Evolutionary conservation across 2,888 invertebrate species (phyloP).

Genomic region (Brenthis hecate): DNA sequence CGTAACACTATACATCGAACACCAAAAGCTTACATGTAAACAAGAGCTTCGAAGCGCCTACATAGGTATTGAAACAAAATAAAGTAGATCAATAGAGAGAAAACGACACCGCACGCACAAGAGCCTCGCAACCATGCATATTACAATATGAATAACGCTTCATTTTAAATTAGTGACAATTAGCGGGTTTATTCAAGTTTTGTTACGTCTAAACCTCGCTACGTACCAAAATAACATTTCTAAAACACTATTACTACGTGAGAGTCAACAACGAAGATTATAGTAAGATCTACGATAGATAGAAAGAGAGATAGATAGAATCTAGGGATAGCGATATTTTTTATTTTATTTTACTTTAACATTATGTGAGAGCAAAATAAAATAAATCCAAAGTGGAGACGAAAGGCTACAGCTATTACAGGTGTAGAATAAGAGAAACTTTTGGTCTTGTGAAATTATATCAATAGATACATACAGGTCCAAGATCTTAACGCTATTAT

Average conservation of each 20-base stretch:
- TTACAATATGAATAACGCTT: slow-evolving; percentile 42
- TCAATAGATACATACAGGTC: slow-evolving; percentile 49
- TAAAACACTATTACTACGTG: slow-evolving; percentile 67
- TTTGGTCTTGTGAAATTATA: slow-evolving; percentile 63
- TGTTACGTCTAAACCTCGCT: slow-evolving; percentile 59
- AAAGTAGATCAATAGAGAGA: slow-evolving; percentile 61
- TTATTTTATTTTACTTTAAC: slow-evolving; percentile 22
- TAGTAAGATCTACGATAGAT: slow-evolving; percentile 55
- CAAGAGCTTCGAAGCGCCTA: slow-evolving; percentile 58
- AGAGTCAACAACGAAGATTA: slow-evolving; percentile 79
- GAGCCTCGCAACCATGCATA: slow-evolving; percentile 64
- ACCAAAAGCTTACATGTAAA: slow-evolving; percentile 71
- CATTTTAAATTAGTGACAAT: slow-evolving; percentile 76
- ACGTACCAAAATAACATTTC: slow-evolving; percentile 76
- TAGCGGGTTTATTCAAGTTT: slow-evolving; percentile 55
- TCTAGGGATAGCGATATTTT: slow-evolving; percentile 31
- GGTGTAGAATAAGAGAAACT: slow-evolving; percentile 37
- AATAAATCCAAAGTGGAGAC: slow-evolving; percentile 21
- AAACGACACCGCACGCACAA: slow-evolving; percentile 73
- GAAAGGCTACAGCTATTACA: slow-evolving; percentile 17
- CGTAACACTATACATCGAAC: slow-evolving; percentile 65
- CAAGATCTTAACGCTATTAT: slow-evolving; percentile 70
- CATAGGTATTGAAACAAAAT: slow-evolving; percentile 46
- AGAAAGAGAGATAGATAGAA: slow-evolving; percentile 39
- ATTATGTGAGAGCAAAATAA: slow-evolving; percentile 24